Evolutionary conservation across 2,888 invertebrate species (phyloP), one percentile per base, ranked within the genome.

Genomic region (Acholoe squamosa): DNA sequence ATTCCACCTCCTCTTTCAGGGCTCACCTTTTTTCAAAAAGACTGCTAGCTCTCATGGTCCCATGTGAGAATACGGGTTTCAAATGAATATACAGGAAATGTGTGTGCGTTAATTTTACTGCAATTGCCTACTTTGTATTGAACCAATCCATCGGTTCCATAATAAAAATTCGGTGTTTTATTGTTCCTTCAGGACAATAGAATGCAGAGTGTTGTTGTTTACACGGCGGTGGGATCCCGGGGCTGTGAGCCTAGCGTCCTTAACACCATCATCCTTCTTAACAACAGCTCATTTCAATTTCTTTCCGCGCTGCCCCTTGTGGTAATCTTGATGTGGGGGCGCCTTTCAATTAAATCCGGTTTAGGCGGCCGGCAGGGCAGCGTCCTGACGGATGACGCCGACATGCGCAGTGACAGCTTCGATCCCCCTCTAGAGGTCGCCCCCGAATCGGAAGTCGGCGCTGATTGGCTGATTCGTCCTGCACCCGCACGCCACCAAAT

Each of bases 221-320:
- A 61, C 61, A 61, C 61, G n/a, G 22, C 43, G 5, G 61, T 19
- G 61, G n/a, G 7, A n/a, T 61, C 7, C 76, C 5, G 76, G 25
- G 43, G 43, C 43, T 43, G 43, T 43, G 43, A 43, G 43, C 43
- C 28, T 34, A 22, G 22, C 34, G 43, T 80, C 80, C 80, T 80
- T 80, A 80, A 80, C 80, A 34, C n/a, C 80, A 80, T 80, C 80
- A 80, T 80, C 80, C 80, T 80, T 80, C 33, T 80, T 80, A 80
- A 25, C 43, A 43, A 80, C 80, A 43, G 80, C 80, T 80, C 80
- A 33, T 80, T 80, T 43, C 80, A 43, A 43, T 33, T 71, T 28
- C 71, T 71, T 33, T 43, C 34, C 80, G 43, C 43, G 80, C 43
- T 43, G 43, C 33, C 33, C 80, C 43, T 33, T 43, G 80, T 34